These are phyloP conservation scores for Drosophila triauraria DNA, from an alignment of 1,140 invertebrate genomes.

Conservation along the genomic window DNA sequence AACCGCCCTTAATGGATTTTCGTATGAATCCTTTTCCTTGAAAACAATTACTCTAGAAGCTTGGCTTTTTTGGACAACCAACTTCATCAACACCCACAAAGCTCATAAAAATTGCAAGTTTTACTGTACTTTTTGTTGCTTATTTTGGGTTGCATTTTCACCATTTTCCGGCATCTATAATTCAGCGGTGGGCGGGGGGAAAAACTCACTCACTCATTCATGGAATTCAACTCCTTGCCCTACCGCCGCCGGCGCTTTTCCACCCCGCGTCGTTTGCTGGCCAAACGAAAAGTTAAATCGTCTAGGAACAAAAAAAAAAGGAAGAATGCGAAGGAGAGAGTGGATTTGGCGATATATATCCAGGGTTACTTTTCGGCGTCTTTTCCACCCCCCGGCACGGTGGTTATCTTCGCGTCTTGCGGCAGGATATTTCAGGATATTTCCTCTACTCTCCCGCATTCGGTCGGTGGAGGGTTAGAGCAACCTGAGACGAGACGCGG, in stretches of 20 bases:
- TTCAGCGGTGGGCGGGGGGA: conserved; percentile 10
- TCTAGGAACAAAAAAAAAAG: conserved; percentile 42
- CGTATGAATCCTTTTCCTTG: conserved; percentile 2
- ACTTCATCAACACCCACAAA: background rate
- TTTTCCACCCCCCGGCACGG: conserved; percentile 46
- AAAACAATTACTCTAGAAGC: conserved; percentile 6
- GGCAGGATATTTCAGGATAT: conserved; percentile 48
- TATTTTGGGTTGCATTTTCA: conserved; percentile 27
- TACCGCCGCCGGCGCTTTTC: conserved; percentile 56
- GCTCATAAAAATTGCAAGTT: conserved; percentile 38
- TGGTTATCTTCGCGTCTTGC: conserved; percentile 61
- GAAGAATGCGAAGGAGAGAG: conserved; percentile 40
- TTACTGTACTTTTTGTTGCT: conserved; percentile 59
- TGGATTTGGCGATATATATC: conserved; percentile 46
- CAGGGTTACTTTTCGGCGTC: conserved; percentile 64
- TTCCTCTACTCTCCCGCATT: conserved; percentile 37
- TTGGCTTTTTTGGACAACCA: background rate
- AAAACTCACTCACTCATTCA: conserved; percentile 38
- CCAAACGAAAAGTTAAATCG: conserved; percentile 76
- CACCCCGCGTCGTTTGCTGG: conserved; percentile 78
- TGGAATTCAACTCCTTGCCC: conserved; percentile 31
- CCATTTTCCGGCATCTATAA: conserved; percentile 25
- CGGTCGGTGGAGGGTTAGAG: conserved; percentile 36
- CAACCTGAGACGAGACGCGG: conserved; percentile 42
- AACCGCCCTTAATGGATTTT: conserved; percentile 6